These are phyloP conservation scores for Sebastes itinus DNA, from an alignment of 2,797 vertebrate genomes.

Conservation along the genomic window DNA sequence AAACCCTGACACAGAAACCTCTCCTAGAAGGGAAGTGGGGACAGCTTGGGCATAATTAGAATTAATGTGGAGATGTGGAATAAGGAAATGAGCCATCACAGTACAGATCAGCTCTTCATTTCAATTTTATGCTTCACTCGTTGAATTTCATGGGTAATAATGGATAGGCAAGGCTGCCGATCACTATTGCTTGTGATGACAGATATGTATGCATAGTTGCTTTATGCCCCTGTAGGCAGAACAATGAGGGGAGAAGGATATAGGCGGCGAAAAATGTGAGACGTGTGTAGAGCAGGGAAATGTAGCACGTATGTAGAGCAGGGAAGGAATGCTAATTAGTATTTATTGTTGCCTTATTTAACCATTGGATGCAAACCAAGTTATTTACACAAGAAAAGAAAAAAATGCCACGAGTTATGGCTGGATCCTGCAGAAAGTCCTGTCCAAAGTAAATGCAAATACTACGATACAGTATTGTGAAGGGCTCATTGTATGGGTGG, in stretches of 20 bases:
- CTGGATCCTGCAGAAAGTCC: not conserved
- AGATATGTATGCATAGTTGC: constrained; percentile 50
- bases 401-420: not conserved
- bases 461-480: not conserved
- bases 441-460: not conserved
- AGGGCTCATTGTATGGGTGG: too few species aligned
- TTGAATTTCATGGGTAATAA: constrained; percentile 76
- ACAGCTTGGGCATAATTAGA: constrained; percentile 78
- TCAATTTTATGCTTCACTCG: constrained; percentile 78
- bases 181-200: constrained; percentile 61
- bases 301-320: not conserved
- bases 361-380: not conserved
- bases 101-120: constrained; percentile 78
- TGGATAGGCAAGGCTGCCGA: constrained; percentile 62
- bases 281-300: not conserved
- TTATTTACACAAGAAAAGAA: constrained; percentile 1
- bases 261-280: not conserved
- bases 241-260: constrained; percentile 10
- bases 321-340: not conserved
- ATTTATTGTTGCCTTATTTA: not conserved
- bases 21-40: constrained; percentile 65
- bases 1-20: constrained; percentile 75
- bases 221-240: constrained; percentile 38
- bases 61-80: constrained; percentile 74
- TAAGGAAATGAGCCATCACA: constrained; percentile 81